Evolutionary conservation across 1,140 invertebrate genomes (phyloP).

Genomic region (Oreohelix idahoensis): DNA sequence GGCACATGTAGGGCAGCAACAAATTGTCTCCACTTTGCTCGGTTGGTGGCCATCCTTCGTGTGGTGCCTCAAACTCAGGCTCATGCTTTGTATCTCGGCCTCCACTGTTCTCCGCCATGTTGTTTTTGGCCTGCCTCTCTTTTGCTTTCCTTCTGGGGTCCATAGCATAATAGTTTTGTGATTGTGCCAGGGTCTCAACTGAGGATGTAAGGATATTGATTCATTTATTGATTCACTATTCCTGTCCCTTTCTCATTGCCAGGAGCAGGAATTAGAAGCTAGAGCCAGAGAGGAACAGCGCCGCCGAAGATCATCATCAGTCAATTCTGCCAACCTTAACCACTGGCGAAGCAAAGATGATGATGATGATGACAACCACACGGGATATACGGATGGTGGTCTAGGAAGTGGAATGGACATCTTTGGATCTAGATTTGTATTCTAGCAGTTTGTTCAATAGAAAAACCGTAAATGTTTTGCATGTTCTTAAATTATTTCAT

Average conservation of each 20-base stretch:
- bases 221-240: not conserved
- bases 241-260: conserved; percentile 15
- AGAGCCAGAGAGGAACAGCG: conserved; percentile 43
- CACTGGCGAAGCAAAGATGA: conserved; percentile 54
- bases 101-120: no score
- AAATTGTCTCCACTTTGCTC: no score
- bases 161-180: no score
- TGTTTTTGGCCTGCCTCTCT: no score
- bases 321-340: conserved; percentile 49
- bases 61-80: no score
- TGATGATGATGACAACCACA: conserved; percentile 47
- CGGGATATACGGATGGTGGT: conserved; percentile 53
- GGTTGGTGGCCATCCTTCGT: no score
- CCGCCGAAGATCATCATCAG: conserved; percentile 46
- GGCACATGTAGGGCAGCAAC: no score
- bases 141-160: no score
- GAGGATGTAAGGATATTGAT: not conserved
- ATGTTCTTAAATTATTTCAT: no score
- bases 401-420: conserved; percentile 56
- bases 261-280: conserved; percentile 65
- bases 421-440: conserved; percentile 63
- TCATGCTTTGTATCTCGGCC: no score
- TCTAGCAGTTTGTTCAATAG: no score
- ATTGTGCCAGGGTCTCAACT: not conserved
- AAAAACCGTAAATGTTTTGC: no score